phyloP scores from a whole-genome alignment of 2,113 vertebrate genomes.

The Echinops telfairi region DNA sequence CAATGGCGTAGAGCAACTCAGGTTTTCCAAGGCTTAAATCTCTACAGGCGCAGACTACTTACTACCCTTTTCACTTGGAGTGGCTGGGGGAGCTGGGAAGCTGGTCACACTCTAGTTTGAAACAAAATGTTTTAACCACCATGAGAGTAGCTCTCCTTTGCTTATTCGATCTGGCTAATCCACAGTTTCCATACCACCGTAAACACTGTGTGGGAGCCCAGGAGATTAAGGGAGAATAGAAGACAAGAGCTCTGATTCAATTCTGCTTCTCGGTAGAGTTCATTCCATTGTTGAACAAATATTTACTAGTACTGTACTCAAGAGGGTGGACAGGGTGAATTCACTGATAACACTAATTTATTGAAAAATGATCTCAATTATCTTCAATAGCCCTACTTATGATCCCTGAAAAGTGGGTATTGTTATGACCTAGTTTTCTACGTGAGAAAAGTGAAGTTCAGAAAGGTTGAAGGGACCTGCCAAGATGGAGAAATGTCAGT shows the following conservation, averaged over 20 bases:
- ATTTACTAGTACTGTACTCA: neutral
- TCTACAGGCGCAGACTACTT: no score
- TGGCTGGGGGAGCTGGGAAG: no score
- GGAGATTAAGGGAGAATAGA: neutral
- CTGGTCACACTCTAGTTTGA: no score
- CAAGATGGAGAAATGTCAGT: neutral
- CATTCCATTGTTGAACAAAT: neutral
- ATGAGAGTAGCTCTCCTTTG: no score
- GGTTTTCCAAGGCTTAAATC: no score
- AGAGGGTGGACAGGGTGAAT: neutral
- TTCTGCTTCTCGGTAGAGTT: neutral
- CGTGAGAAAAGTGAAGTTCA: constrained; percentile 18
- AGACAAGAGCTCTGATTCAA: neutral
- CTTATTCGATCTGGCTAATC: neutral
- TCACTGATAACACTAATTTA: neutral
- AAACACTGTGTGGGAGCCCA: neutral
- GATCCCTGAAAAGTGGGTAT: neutral
- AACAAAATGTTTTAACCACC: no score
- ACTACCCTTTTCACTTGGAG: no score
- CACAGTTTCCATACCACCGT: neutral
- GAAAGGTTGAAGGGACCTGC: neutral
- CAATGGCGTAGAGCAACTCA: no score
- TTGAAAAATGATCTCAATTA: constrained; percentile 2
- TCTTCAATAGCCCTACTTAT: neutral
- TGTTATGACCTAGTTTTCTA: neutral